Base-by-base conservation (phyloP, 2,888 invertebrate genomes). In the Dynastes grantii region DNA sequence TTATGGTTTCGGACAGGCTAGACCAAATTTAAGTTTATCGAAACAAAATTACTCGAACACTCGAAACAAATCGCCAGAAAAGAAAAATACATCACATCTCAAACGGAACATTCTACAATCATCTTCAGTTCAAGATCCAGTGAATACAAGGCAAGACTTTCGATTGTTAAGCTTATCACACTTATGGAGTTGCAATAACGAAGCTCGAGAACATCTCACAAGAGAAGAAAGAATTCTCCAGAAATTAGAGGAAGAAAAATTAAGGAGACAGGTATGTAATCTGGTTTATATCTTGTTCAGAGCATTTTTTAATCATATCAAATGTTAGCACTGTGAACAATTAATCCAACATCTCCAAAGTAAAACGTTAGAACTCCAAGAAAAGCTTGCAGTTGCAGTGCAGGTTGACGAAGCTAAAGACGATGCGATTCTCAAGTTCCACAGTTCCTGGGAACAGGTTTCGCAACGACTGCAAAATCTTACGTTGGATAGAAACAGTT, bases 381-480 rank as follows among this genome's bases (percentile, higher is more conserved):
- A 96, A 86, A 94, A 94, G 83, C 87, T 96, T 40, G 94, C 95
- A 0, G 95, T 96, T 0, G 96, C 96, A 0, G 87, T 95, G 4
- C 92, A 93, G 87, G 94, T 96, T 0, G 96, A 96, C 87, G 91
- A 92, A 77, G 91, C 93, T 0, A 96, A 96, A 85, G 95, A 95
- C 84, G 88, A 90, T 0, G 93, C 94, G 0, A 92, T 96, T 76
- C 85, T 89, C 2, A 93, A 92, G 83, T 91, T 94, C 61, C 91
- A 93, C 77, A 91, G 91, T 13, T 92, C 93, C 0, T 93, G 93
- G 91, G 89, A 92, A 16, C 91, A 91, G 79, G 82, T 90, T 51
- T 85, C 87, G 0, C 78, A 82, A 2, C 88, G 87, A 79, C 85
- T 90, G 82, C 85, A 86, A 76, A 81, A 79, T 53, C 79, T 87